Evolutionary conservation across 1,140 invertebrate genomes (phyloP), one percentile per base, ranked within the genome.

Genomic region (Platyura marginata): DNA sequence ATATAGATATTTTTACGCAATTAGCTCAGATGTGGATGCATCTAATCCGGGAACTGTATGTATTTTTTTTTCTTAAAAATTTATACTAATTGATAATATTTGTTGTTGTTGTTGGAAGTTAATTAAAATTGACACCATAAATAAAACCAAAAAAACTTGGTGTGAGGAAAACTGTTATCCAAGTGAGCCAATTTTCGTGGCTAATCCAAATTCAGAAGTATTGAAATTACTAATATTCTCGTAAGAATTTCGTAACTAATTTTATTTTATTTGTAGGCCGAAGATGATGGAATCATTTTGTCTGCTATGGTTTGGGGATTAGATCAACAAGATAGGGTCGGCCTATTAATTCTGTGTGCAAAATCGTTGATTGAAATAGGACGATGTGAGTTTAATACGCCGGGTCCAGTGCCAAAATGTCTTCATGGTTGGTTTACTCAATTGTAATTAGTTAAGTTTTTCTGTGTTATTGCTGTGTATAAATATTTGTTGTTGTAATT

Each of bases 1-100:
- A 6, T 92, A 93, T 56, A 67, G 74, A 43, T 92, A 82, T 58
- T 91, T 90, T 56, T 93, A 92, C 53, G 86, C 83, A 0, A 88
- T 90, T 36, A 85, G 82, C 46, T 80, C 81, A 11, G 85, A 90
- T 60, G 81, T 89, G 2, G 84, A 89, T 56, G 62, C 72, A 3
- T 70, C 77, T 2, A 80, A 82, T 64, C 82, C 84, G 3, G 85
- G 84, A 53, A 75, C 74, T 35, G 81, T 87, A 65, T n/a, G n/a
- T n/a, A n/a, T n/a, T n/a, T n/a, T n/a, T n/a, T n/a, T n/a, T n/a
- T n/a, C n/a, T n/a, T n/a, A n/a, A n/a, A n/a, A n/a, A n/a, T n/a
- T n/a, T n/a, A n/a, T n/a, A n/a, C n/a, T n/a, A n/a, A n/a, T n/a
- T n/a, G n/a, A n/a, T n/a, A n/a, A n/a, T n/a, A n/a, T n/a, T n/a